Evolutionary conservation across 2,113 vertebrate genomes (phyloP).

Genomic region (Hymenochirus boettgeri): DNA sequence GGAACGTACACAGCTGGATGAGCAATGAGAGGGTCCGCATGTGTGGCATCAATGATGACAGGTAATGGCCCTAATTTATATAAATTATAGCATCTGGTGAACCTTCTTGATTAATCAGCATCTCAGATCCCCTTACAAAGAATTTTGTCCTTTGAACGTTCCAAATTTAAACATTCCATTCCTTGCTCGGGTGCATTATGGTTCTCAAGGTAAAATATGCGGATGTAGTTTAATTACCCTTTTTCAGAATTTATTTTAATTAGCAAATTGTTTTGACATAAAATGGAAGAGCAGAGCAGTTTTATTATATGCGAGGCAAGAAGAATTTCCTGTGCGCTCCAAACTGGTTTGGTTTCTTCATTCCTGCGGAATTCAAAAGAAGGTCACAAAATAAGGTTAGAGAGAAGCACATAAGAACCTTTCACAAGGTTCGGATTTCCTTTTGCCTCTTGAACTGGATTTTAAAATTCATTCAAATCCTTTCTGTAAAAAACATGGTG

Average conservation of each 20-base stretch:
- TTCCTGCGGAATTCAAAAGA: too few species aligned
- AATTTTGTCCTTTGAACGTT: not conserved
- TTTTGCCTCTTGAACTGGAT: too few species aligned
- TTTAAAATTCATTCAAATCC: too few species aligned
- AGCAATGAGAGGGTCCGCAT: constrained; percentile 80
- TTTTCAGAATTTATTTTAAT: constrained; percentile 1
- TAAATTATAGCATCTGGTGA: constrained; percentile 24
- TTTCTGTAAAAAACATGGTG: too few species aligned
- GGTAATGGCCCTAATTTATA: constrained; percentile 53
- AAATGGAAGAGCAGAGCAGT: not conserved
- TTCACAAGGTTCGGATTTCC: too few species aligned
- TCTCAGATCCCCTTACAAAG: not conserved
- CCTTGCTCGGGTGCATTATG: constrained; percentile 3
- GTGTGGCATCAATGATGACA: constrained; percentile 81
- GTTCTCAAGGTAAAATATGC: not conserved
- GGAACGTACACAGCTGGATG: constrained; percentile 82
- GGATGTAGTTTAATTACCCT: not conserved
- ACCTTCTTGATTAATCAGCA: constrained; percentile 9
- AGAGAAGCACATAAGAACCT: too few species aligned
- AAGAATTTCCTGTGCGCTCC: not conserved
- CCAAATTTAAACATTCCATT: constrained; percentile 5
- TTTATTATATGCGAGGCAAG: constrained; percentile 12
- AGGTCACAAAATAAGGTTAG: too few species aligned
- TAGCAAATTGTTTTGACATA: not conserved
- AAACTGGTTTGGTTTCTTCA: too few species aligned